Conservation (phyloP, 1,140 invertebrate species). For the Drosophila sucinea region DNA sequence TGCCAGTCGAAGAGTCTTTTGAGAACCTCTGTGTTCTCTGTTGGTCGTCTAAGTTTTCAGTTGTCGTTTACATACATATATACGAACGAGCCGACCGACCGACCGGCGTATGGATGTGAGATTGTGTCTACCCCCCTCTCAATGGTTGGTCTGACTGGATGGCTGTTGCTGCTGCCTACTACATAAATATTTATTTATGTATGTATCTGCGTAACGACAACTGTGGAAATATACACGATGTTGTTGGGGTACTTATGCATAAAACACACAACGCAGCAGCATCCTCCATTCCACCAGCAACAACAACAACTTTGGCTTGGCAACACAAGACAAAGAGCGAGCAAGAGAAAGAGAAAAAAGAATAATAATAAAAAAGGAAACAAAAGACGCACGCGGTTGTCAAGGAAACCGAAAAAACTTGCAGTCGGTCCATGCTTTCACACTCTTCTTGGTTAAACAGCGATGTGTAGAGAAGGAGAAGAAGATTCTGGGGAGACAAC, state of each 20-base stretch:
- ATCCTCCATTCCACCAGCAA: slow-evolving; percentile 41
- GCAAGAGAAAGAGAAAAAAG: slow-evolving; percentile 27
- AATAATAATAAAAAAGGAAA: slow-evolving; percentile 31
- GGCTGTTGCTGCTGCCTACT: slow-evolving; percentile 20
- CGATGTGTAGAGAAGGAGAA: slow-evolving; percentile 14
- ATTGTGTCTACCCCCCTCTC: slow-evolving; percentile 2
- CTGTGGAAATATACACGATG: slow-evolving; percentile 20
- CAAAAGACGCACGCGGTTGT: slow-evolving; percentile 50
- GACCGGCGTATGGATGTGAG: slow-evolving; percentile 17
- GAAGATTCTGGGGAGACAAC: slow-evolving; percentile 18
- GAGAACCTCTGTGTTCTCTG: slow-evolving; percentile 19
- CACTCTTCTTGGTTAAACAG: slow-evolving; percentile 34
- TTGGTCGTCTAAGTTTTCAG: slow-evolving; percentile 12
- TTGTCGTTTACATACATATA: slow-evolving; percentile 11
- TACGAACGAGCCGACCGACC: background rate
- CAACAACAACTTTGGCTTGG: slow-evolving; percentile 40
- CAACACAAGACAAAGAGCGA: slow-evolving; percentile 38
- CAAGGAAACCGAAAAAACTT: slow-evolving; percentile 47
- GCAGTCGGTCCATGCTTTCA: slow-evolving; percentile 22
- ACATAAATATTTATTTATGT: slow-evolving; percentile 53
- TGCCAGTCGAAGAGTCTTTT: slow-evolving; percentile 16
- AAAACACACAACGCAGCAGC: slow-evolving; percentile 36
- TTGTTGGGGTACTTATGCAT: slow-evolving; percentile 37
- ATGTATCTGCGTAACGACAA: slow-evolving; percentile 46
- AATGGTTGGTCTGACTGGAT: slow-evolving; percentile 27